Evolutionary conservation across 2,888 invertebrate genomes (phyloP), one percentile per base, ranked within the genome.

Genomic region (Acleris laterana): DNA sequence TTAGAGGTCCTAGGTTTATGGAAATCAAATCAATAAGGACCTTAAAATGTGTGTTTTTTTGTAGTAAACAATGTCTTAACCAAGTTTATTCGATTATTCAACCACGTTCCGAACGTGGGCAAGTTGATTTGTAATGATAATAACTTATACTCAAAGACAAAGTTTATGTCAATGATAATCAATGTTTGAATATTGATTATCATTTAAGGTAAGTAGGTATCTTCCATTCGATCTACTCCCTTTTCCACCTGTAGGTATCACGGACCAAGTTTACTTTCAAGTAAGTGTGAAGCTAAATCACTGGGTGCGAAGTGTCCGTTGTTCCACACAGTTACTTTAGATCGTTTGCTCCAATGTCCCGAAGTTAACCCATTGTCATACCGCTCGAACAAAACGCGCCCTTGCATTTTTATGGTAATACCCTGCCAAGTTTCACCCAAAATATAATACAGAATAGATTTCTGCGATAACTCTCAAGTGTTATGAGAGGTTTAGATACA

Each of bases 321-420:
- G 57, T 57, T 56, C 52, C 22, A 46, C 58, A 38, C 55, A 59
- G 32, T 63, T 62, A 49, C 51, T 62, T 63, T 32, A 57, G 48
- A 38, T 19, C 9, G 42, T 20, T 25, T 42, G 19, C 38, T 19
- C 25, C 11, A 17, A 51, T 42, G 61, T 25, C 52, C 28, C 51
- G 44, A 42, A 19, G 51, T 25, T 25, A 22, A 25, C 61, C 50
- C 60, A 61, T 65, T 65, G 56, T 61, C 51, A 22, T 25, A 25
- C 22, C 17, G 46, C 44, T 17, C 7, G 44, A 50, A 65, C 60
- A 56, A 65, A 61, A 61, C 65, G 59, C 55, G 48, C 20, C 58
- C 28, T 52, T 51, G 61, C 61, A 61, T 65, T 65, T 61, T 65
- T 55, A 65, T 65, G 65, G 56, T 56, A 65, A 61, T 65, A 49